Evolutionary conservation across 1,140 invertebrate genomes (phyloP), one percentile per base, ranked within the genome.

Genomic region (Zaprionus kolodkinae): DNA sequence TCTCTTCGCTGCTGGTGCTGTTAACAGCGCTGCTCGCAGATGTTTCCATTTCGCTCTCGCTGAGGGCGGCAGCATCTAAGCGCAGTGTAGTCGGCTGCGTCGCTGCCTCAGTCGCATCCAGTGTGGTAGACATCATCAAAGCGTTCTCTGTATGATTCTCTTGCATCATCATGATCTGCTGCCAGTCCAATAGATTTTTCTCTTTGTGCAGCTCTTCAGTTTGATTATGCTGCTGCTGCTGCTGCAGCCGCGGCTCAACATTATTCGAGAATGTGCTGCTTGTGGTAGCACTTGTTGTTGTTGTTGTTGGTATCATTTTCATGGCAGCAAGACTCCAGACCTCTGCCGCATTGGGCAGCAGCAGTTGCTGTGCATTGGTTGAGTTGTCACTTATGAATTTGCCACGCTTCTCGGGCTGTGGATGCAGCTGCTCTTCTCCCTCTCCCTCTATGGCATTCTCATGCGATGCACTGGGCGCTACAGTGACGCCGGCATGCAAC

Each of bases 321-420:
- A 92, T 85, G 3, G 77, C 82, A 6, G 90, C 91, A 13, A 92
- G 52, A 40, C 85, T 85, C 91, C 91, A 92, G 1, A 81, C 88
- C 30, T 92, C 91, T 0, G 85, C 78, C 6, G 55, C 73, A 48
- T 92, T 87, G 5, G 91, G 91, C 30, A 91, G 35, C 25, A 74
- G 74, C 43, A 92, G 45, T 63, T 91, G 88, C 45, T 90, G 82
- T 9, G 80, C 77, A 77, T 88, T 92, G 7, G 91, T 91, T n/a
- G 91, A 82, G 57, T 92, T 92, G 11, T 91, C 89, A 43, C 72
- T 85, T 6, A 92, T 90, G 45, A 82, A 92, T 66, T 92, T 92
- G 0, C 71, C 76, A 3, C 91, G 77, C 64, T 92, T 92, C 7
- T 92, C 91, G 0, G 72, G 71, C 66, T 78, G 25, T 17, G 57